These are phyloP conservation scores for Scaptomyza graminum DNA, from an alignment of 1,140 invertebrate genomes.

Conservation along the genomic window DNA sequence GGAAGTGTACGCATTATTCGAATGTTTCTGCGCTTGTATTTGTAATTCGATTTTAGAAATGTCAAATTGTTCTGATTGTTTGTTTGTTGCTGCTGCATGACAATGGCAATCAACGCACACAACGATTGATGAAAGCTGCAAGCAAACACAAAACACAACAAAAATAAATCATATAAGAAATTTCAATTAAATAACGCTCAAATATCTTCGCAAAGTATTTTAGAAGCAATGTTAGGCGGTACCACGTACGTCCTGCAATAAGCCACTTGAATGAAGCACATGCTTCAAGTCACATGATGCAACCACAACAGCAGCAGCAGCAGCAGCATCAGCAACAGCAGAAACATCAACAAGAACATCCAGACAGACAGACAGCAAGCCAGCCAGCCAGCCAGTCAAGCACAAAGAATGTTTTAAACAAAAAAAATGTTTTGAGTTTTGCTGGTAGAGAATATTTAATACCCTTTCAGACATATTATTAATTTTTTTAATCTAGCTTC, in stretches of 20 bases:
- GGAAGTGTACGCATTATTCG: slow-evolving; percentile 65
- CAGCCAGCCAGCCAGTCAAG: slow-evolving; percentile 47
- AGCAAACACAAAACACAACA: slow-evolving; percentile 24
- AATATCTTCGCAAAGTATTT: slow-evolving; percentile 14
- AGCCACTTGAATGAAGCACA: slow-evolving; percentile 57
- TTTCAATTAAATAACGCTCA: slow-evolving; percentile 59
- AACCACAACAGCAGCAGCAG: slow-evolving; percentile 35
- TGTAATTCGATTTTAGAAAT: slow-evolving; percentile 83
- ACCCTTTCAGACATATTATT: neutral
- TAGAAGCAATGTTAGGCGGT: slow-evolving; percentile 21
- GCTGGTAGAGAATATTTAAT: neutral
- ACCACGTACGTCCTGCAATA: slow-evolving; percentile 3
- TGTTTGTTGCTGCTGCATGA: slow-evolving; percentile 68
- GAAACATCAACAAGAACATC: slow-evolving; percentile 36
- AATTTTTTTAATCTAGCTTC: too few species aligned
- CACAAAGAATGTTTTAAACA: slow-evolving; percentile 71
- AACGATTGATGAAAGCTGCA: slow-evolving; percentile 44
- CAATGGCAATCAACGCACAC: slow-evolving; percentile 28
- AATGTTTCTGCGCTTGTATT: slow-evolving; percentile 79
- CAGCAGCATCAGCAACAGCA: slow-evolving; percentile 10
- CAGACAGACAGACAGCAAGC: slow-evolving; percentile 50
- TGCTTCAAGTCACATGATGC: slow-evolving; percentile 65
- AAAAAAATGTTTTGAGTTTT: slow-evolving; percentile 11
- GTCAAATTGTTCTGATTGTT: slow-evolving; percentile 77
- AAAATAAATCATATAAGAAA: slow-evolving; percentile 11